A percentile compares a stretch with the other conserved stretches of the same genome.
These are phyloP conservation scores for Tamandua tetradactyla DNA, from an alignment of 2,797 vertebrate species.

Conservation along the genomic window DNA sequence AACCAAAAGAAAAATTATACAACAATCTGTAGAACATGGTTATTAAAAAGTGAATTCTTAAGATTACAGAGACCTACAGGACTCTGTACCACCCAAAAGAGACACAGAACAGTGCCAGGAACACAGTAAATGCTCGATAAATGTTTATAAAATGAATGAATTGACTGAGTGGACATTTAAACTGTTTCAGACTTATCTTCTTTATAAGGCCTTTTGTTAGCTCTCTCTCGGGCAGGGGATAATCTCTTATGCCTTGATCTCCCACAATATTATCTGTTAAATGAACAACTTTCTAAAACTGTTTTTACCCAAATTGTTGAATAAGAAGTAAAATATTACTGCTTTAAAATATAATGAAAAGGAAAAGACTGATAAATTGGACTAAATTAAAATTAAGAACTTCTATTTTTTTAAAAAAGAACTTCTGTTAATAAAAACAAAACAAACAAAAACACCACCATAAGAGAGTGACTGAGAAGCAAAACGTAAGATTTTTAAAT, in stretches of 20 bases:
- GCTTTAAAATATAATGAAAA: constrained; percentile 63
- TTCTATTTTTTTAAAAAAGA: constrained; percentile 41
- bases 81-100: neutral
- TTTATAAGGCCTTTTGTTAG: constrained; percentile 14
- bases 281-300: constrained; percentile 50
- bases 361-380: constrained; percentile 36
- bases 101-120: neutral
- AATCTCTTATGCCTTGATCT: constrained; percentile 9
- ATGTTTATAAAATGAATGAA: neutral
- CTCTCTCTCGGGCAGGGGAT: constrained; percentile 16
- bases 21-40: constrained; percentile 22
- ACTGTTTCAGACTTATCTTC: neutral
- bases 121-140: constrained; percentile 14
- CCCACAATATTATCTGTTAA: constrained; percentile 48
- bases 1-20: constrained; percentile 48
- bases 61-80: constrained; percentile 11
- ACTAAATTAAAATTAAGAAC: constrained; percentile 63
- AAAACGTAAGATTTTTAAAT: neutral
- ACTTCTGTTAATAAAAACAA: too few species aligned
- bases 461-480: neutral
- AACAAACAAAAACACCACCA: neutral
- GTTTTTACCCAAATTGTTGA: constrained; percentile 3
- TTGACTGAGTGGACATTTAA: neutral
- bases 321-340: constrained; percentile 45
- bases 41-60: constrained; percentile 51